Evolutionary conservation across 2,797 vertebrate genomes (phyloP), one percentile per base, ranked within the genome.

Genomic region (Uromys caudimaculatus): DNA sequence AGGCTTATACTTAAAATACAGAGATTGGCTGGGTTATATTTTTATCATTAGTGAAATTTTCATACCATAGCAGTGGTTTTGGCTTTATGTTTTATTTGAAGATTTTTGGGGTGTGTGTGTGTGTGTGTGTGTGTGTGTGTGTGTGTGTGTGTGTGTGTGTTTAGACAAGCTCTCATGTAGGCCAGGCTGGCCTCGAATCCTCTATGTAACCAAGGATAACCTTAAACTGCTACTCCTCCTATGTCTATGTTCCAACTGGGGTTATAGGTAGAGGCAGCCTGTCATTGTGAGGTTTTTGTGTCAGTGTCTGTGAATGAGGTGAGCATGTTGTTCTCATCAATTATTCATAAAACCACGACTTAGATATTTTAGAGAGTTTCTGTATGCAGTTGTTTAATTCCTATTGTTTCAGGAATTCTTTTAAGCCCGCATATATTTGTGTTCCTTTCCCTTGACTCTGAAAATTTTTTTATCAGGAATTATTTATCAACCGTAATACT

Each of bases 401-500:
- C 47, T 3, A 1, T 52, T 62, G 9, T 86, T 56, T 78, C 41
- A 62, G 71, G 41, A 19, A 47, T 52, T 86, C 16, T 64, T 86
- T 86, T 38, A 54, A 71, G 41, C 17, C 41, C 73, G 24, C 84
- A 90, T 78, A 75, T 8, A 73, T 96, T 50, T 90, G 16, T 81
- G 41, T 92, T 83, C 75, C 67, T 93, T 75, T 56, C 17, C 62
- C n/a, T 5, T 67, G 58, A 14, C 44, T 32, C 52, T 81, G 41
- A 83, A 92, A 83, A 82, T n/a, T n/a, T n/a, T n/a, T n/a, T n/a
- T n/a, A n/a, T n/a, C 86, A 93, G 84, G 8, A n/a, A 64, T 81
- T 85, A 35, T 86, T 56, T 73, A 38, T 89, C 11, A 81, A n/a
- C n/a, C 19, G 54, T 90, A 90, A 47, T 88, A 82, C 14, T 44